Conservation (phyloP, 2,888 invertebrate genomes). For the Cosmorhoe ocellata region DNA sequence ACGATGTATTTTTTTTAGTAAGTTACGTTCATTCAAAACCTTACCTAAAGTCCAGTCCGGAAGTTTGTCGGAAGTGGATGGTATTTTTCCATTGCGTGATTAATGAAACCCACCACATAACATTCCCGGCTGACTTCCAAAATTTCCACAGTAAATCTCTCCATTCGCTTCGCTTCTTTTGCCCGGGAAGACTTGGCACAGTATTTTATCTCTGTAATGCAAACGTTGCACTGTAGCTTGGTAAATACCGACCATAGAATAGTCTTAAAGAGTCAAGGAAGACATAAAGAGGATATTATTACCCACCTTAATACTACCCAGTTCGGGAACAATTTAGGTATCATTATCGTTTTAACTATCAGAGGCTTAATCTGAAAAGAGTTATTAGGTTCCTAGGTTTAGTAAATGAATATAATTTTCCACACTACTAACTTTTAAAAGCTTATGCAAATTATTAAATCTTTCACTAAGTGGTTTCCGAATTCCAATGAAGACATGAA, state of each 20-base stretch:
- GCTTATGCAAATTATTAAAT: too few relatives aligned
- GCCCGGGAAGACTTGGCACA: slow-evolving; percentile 75
- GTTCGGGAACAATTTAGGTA: neutral
- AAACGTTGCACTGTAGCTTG: slow-evolving; percentile 69
- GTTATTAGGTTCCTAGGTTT: neutral
- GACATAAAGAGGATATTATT: slow-evolving; percentile 17
- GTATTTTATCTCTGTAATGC: slow-evolving; percentile 78
- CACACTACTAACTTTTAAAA: too few relatives aligned
- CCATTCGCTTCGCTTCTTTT: slow-evolving; percentile 77
- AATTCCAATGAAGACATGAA: too few relatives aligned
- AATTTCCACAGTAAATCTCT: slow-evolving; percentile 77
- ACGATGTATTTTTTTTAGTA: slow-evolving; percentile 1
- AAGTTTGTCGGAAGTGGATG: slow-evolving; percentile 34
- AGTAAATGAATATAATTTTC: neutral
- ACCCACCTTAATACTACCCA: slow-evolving; percentile 6
- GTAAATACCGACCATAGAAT: slow-evolving; percentile 58
- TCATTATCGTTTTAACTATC: neutral
- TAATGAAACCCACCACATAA: slow-evolving; percentile 72
- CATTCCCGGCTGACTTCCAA: slow-evolving; percentile 79
- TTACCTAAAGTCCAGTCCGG: slow-evolving; percentile 34
- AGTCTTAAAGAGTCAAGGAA: slow-evolving; percentile 44
- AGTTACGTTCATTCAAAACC: too few relatives aligned
- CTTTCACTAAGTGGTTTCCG: too few relatives aligned
- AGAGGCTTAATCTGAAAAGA: neutral
- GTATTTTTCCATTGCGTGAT: slow-evolving; percentile 73